Evolutionary conservation across 53 echinoderm and acorn worm genomes (phyloP).

Genomic region (Mesocentrotus franciscanus): DNA sequence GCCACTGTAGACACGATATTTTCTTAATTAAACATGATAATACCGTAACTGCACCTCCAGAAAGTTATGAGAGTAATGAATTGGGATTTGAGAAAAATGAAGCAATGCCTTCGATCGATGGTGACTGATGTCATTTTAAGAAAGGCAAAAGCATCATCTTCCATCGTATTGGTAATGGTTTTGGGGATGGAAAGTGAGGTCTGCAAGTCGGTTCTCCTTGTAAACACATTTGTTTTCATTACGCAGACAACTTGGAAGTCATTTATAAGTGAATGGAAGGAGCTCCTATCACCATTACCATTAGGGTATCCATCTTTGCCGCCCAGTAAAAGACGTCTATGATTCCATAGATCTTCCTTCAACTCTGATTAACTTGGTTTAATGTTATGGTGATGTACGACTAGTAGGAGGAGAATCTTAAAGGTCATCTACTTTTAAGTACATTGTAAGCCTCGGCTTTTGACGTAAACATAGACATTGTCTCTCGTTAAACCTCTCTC

Average conservation of each 20-base stretch:
- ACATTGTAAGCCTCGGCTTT: slow-evolving; percentile 4
- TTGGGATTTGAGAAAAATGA: too few relatives aligned
- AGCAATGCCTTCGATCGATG: background rate
- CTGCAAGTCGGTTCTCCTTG: background rate
- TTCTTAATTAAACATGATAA: background rate
- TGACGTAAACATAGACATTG: slow-evolving; percentile 23
- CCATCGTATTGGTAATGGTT: background rate
- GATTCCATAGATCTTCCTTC: slow-evolving; percentile 10
- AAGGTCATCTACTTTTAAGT: slow-evolving; percentile 43
- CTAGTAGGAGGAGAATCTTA: background rate
- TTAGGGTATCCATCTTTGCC: background rate
- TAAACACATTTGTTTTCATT: slow-evolving; percentile 63
- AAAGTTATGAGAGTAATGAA: too few relatives aligned
- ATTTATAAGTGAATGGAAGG: background rate
- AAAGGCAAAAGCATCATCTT: background rate
- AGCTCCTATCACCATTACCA: slow-evolving; percentile 23
- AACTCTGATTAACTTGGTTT: background rate
- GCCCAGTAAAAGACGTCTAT: slow-evolving; percentile 23
- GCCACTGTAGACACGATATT: background rate
- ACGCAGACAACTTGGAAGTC: slow-evolving; percentile 49
- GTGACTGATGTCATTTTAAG: background rate
- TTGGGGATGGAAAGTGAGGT: background rate
- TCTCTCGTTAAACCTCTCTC: background rate
- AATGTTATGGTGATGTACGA: slow-evolving; percentile 33
- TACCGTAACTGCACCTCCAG: background rate